A percentile compares a stretch with the other conserved stretches of the same genome.
Conservation (phyloP, 2,888 invertebrate species). For the Zygothrica quintamaculata region DNA sequence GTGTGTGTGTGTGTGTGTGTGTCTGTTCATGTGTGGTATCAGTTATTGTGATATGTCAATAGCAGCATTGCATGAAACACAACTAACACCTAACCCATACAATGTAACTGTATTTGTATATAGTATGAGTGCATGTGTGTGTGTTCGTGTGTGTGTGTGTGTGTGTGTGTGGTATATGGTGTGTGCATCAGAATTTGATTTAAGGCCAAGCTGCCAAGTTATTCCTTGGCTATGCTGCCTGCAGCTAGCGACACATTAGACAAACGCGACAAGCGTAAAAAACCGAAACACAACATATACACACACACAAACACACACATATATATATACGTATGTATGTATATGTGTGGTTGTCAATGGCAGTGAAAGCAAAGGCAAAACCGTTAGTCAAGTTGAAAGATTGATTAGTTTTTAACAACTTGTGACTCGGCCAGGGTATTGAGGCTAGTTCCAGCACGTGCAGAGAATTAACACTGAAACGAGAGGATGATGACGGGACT, state of each 20-base stretch:
- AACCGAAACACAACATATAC: conserved; percentile 36
- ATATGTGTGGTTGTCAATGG: conserved; percentile 52
- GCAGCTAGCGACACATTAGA: conserved; percentile 58
- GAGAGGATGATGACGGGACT: conserved; percentile 40
- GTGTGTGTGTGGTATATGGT: conserved; percentile 14
- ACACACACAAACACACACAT: conserved; percentile 23
- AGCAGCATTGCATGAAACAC: conserved; percentile 53
- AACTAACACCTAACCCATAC: conserved; percentile 34
- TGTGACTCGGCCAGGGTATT: conserved; percentile 57
- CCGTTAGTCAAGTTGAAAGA: conserved; percentile 80
- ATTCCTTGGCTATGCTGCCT: conserved; percentile 40
- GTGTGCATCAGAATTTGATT: conserved; percentile 67
- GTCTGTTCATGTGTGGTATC: conserved; percentile 27
- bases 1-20: conserved; percentile 13
- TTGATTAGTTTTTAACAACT: conserved; percentile 82
- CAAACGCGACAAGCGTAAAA: conserved; percentile 67
- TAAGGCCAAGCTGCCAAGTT: conserved; percentile 64
- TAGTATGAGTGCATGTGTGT: background rate
- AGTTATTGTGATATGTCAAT: conserved; percentile 68
- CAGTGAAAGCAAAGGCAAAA: conserved; percentile 65
- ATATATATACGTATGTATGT: conserved; percentile 1
- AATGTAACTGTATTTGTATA: background rate
- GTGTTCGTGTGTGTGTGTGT: conserved; percentile 7
- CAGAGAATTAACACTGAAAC: conserved; percentile 61
- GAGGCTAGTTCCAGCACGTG: conserved; percentile 62